Evolutionary conservation across 2,113 vertebrate genomes (phyloP), one percentile per base, ranked within the genome.

Genomic region (Peromyscus californicus): DNA sequence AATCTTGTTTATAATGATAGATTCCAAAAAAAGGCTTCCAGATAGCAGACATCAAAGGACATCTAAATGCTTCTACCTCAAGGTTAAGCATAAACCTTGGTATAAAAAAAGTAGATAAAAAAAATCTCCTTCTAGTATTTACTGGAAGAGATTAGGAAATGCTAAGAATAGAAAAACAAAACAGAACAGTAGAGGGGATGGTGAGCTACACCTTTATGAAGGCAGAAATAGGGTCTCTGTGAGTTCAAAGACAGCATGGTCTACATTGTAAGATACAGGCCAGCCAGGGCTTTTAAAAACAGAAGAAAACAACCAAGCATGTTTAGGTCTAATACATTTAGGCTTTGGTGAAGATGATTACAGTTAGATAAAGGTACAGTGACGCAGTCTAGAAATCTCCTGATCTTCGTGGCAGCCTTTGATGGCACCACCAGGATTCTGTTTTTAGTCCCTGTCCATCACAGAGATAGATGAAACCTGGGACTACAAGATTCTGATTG

Each of bases 21-120:
- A 45, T 13, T 42, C 31, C 26, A 29, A 29, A 31, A 48, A 10
- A 67, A 92, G 31, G 31, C 54, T 94, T 95, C 8, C 22, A 80
- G 17, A 75, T 92, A 79, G 86, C 31, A 69, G 17, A 59, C 82
- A 75, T 89, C 45, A 78, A 92, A 92, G 42, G n/a, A 69, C 59
- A 70, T 78, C 7, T 87, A 74, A 48, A 89, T 96, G 70, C 9
- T 94, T 4, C 31, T 89, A 78, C 48, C 88, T 97, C 16, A 93
- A 88, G 51, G 51, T 80, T 80, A 80, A 75, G 3, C 85, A 85
- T 82, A n/a, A n/a, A n/a, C n/a, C n/a, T n/a, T n/a, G 51, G 8
- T 92, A 42, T 75, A 90, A 95, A 92, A 48, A 87, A 89, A 12
- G 11, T 79, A 59, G 85, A 31, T 88, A 10, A 51, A 51, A 54